Percentiles rank a stretch among this genome's conserved stretches.
These are phyloP conservation scores for Beris chalybata DNA, from an alignment of 2,888 invertebrate genomes.

Conservation along the genomic window DNA sequence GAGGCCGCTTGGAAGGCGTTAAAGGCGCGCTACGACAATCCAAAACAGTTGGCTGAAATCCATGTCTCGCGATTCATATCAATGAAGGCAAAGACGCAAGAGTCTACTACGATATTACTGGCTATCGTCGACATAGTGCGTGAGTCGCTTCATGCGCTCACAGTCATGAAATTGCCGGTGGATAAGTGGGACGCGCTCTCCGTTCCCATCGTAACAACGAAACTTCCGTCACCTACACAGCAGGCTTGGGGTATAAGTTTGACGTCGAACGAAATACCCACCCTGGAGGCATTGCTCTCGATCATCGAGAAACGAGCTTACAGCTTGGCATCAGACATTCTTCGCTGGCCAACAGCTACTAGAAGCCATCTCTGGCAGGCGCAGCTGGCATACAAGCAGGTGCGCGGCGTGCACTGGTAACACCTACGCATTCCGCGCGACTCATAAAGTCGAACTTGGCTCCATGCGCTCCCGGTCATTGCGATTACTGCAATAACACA, in stretches of 20 bases:
- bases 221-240: neutral
- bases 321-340: neutral
- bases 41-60: neutral
- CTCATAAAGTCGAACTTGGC: neutral
- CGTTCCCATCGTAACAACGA: neutral
- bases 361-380: neutral
- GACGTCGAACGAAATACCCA: neutral
- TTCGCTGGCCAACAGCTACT: neutral
- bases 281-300: neutral
- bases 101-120: neutral
- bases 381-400: neutral
- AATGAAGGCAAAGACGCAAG: neutral
- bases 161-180: neutral
- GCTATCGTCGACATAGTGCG: neutral
- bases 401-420: neutral
- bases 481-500: conserved; percentile 7
- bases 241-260: neutral
- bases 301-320: neutral
- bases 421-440: neutral
- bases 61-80: neutral
- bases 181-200: neutral
- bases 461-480: neutral
- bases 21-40: neutral
- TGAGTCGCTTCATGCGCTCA: neutral
- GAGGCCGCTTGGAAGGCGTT: neutral